These are phyloP conservation scores for Asarcornis scutulata DNA, from an alignment of 2,113 vertebrate species.

Conservation along the genomic window DNA sequence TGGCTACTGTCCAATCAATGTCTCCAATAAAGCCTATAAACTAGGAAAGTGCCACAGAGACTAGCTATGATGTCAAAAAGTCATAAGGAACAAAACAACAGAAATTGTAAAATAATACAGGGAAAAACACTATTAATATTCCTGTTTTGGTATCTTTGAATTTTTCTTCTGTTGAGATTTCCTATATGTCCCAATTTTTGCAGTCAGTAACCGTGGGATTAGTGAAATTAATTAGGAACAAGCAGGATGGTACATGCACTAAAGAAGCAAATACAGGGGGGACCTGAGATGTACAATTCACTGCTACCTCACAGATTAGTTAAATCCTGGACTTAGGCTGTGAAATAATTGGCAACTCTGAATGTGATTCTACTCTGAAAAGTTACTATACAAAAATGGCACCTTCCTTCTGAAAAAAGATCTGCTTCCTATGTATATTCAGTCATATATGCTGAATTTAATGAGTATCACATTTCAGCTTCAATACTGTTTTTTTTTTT, in stretches of 20 bases:
- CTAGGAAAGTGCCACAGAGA: conserved; percentile 5
- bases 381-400: conserved; percentile 13
- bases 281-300: conserved; percentile 32
- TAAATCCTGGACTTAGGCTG: conserved; percentile 48
- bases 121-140: not conserved
- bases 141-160: conserved; percentile 8
- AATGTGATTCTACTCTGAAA: conserved; percentile 16
- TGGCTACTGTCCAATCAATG: conserved; percentile 35
- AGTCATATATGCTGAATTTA: not conserved
- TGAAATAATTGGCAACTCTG: conserved; percentile 44
- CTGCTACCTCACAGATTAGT: conserved; percentile 14
- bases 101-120: conserved; percentile 30
- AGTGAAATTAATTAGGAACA: conserved; percentile 66
- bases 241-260: conserved; percentile 14
- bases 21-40: conserved; percentile 50
- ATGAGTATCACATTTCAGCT: not conserved
- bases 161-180: conserved; percentile 23
- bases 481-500: fast-evolving
- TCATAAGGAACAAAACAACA: conserved; percentile 23
- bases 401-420: conserved; percentile 21
- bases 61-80: conserved; percentile 28
- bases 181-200: not conserved
- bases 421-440: not conserved
- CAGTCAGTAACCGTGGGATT: conserved; percentile 38
- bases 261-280: conserved; percentile 22